phyloP scores from a whole-genome alignment of 2,797 vertebrate genomes.

The Crax fasciolata region DNA sequence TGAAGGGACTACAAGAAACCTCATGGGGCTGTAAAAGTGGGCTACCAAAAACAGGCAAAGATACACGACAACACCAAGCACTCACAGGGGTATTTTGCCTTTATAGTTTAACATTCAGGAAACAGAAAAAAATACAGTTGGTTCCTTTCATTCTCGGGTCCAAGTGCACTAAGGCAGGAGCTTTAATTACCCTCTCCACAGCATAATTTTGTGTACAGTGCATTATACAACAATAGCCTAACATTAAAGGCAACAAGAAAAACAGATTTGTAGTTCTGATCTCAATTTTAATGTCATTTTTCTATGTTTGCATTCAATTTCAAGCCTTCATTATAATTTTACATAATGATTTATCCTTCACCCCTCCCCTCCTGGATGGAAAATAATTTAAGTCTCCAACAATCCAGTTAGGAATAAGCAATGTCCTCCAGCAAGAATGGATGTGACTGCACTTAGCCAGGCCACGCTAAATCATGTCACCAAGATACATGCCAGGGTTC shows the following conservation, averaged over 20 bases:
- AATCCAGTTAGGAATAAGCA: neutral
- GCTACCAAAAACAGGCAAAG: neutral
- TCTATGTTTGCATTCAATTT: constrained; percentile 45
- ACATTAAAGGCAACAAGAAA: constrained; percentile 48
- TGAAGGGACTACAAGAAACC: neutral
- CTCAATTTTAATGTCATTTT: constrained; percentile 41
- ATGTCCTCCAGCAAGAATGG: neutral
- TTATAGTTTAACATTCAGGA: neutral
- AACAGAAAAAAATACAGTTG: neutral
- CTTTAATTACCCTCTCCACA: constrained; percentile 44
- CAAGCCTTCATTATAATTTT: neutral
- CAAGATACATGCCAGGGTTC: neutral
- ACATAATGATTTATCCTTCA: neutral
- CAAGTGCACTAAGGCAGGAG: constrained; percentile 21
- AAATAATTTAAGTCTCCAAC: neutral
- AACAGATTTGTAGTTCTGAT: constrained; percentile 54
- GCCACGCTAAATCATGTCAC: neutral
- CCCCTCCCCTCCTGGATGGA: neutral
- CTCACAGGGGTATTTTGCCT: neutral
- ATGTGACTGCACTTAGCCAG: neutral
- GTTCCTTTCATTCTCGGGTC: constrained; percentile 20
- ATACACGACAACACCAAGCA: neutral
- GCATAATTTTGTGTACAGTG: constrained; percentile 29
- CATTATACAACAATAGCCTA: neutral
- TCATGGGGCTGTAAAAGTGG: neutral